Percentiles rank a stretch among this genome's conserved stretches.
These are phyloP conservation scores for Phyllopteryx taeniolatus DNA, from an alignment of 2,113 vertebrate species.

Conservation along the genomic window DNA sequence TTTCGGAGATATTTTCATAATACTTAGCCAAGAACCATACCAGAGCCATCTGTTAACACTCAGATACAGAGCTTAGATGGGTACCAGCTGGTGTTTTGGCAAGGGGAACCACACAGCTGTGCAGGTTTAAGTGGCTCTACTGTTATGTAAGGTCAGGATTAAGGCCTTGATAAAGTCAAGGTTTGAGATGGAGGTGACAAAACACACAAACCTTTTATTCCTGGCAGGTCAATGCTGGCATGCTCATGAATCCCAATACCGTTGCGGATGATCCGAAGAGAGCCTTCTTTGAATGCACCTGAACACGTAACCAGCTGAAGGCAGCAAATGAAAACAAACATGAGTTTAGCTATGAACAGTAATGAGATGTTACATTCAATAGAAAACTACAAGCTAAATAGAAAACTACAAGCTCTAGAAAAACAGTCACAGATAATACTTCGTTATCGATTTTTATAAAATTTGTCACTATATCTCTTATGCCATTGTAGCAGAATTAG, in stretches of 20 bases:
- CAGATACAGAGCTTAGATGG: not conserved
- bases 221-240: slow-evolving; percentile 95
- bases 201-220: slow-evolving; percentile 88
- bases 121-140: slow-evolving; percentile 16
- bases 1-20: slow-evolving; percentile 9
- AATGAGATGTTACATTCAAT: not conserved
- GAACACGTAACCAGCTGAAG: slow-evolving; percentile 95
- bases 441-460: too few species aligned
- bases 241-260: slow-evolving; percentile 98
- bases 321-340: slow-evolving; percentile 17
- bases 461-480: too few species aligned
- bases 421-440: not conserved
- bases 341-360: not conserved
- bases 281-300: slow-evolving; percentile 96
- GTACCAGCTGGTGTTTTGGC: slow-evolving; percentile 37
- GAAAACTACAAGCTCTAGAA: not conserved
- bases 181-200: slow-evolving; percentile 2
- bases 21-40: slow-evolving; percentile 4
- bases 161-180: slow-evolving; percentile 19
- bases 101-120: slow-evolving; percentile 30
- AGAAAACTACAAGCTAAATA: not conserved
- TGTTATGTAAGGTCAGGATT: slow-evolving; percentile 21
- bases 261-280: slow-evolving; percentile 93
- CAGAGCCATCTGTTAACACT: slow-evolving; percentile 32
- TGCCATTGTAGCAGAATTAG: too few species aligned